Evolutionary conservation across 2,888 invertebrate genomes (phyloP).

Genomic region (Ganaspis brasiliensis): DNA sequence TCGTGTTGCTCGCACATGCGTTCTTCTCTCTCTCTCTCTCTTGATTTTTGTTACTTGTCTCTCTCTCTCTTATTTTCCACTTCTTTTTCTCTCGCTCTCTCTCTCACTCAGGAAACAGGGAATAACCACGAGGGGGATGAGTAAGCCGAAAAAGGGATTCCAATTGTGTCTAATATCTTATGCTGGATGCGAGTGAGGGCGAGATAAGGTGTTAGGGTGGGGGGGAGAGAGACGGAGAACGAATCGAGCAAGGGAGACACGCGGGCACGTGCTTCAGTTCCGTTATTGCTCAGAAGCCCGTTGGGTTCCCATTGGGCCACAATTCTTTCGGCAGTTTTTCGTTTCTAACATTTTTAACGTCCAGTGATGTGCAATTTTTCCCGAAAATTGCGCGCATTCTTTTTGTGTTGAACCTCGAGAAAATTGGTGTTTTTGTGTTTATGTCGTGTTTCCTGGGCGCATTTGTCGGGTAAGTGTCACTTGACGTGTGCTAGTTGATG

Average conservation of each 20-base stretch:
- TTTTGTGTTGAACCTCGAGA: neutral
- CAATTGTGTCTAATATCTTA: slow-evolving; percentile 46
- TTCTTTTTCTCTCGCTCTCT: slow-evolving; percentile 45
- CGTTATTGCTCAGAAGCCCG: slow-evolving; percentile 43
- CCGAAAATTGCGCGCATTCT: neutral
- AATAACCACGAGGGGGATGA: slow-evolving; percentile 64
- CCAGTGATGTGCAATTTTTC: neutral
- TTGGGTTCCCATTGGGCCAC: slow-evolving; percentile 35
- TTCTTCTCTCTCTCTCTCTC: slow-evolving; percentile 60
- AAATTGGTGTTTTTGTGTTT: neutral
- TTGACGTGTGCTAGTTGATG: neutral
- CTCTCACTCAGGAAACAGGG: slow-evolving; percentile 39
- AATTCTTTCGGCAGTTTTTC: slow-evolving; percentile 38
- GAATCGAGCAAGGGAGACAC: slow-evolving; percentile 37
- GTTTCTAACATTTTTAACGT: neutral
- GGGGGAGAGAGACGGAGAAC: slow-evolving; percentile 33
- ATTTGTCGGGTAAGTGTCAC: neutral
- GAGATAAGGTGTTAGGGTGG: slow-evolving; percentile 44
- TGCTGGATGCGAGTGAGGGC: slow-evolving; percentile 48
- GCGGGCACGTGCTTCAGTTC: slow-evolving; percentile 42
- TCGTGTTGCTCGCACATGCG: slow-evolving; percentile 78
- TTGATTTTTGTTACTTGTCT: slow-evolving; percentile 50
- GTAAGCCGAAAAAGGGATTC: slow-evolving; percentile 62
- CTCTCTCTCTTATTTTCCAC: slow-evolving; percentile 34
- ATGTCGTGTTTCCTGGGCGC: neutral